Percentiles rank a stretch among this genome's conserved stretches.
phyloP scores from a whole-genome alignment of 2,113 vertebrate species.

The Mirounga angustirostris region DNA sequence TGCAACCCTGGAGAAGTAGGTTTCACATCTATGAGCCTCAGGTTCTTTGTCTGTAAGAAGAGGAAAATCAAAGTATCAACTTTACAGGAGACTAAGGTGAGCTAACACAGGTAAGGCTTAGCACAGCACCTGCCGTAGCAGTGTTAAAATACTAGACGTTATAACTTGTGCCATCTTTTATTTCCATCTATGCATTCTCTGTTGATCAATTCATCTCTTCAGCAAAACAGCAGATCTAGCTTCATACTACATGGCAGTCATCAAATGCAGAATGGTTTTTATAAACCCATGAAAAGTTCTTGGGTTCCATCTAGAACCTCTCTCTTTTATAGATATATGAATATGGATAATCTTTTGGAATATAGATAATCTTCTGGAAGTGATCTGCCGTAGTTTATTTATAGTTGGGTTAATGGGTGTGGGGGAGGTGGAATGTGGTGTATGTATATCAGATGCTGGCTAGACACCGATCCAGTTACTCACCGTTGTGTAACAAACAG shows the following conservation, averaged over 20 bases:
- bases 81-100: neutral
- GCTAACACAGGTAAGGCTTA: neutral
- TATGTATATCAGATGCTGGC: fast-evolving
- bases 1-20: neutral
- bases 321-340: neutral
- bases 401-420: neutral
- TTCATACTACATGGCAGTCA: fast-evolving
- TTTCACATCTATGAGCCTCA: neutral
- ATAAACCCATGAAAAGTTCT: neutral
- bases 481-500: neutral
- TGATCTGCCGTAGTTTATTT: neutral
- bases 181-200: neutral
- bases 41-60: neutral
- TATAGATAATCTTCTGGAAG: neutral
- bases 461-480: neutral
- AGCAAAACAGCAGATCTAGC: no score
- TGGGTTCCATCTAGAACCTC: neutral
- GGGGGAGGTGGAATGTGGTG: fast-evolving
- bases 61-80: neutral
- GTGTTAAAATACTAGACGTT: fast-evolving
- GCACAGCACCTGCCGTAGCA: fast-evolving
- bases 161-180: fast-evolving
- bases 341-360: neutral
- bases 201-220: neutral
- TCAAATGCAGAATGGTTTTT: neutral